Base-by-base conservation (phyloP, 2,888 invertebrate species). In the Polymixis flavicincta region DNA sequence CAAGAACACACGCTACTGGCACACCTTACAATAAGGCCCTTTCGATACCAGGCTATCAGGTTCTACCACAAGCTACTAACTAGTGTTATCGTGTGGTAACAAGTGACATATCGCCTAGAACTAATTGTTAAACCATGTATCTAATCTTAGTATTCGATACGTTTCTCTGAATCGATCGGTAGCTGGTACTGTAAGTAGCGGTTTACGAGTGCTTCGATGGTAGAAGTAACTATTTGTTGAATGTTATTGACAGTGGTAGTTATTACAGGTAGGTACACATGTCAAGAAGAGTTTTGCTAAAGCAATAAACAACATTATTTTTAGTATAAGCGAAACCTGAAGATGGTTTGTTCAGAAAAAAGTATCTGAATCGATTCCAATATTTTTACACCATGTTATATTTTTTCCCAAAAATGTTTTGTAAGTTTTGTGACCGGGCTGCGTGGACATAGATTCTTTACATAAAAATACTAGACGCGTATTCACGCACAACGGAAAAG, bases 1-100 rank as follows among this genome's bases (percentile, higher is more conserved):
- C 83, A 57, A 32, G 32, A 83, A 48, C 13, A 69, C 60, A 32
- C 37, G 54, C 61, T 68, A 50, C 71, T 45, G 67, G 32, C 83
- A 42, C 67, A 61, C 80, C 70, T 77, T 64, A 81, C 48, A 73
- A 64, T 64, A 80, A 64, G 50, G 42, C 17, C 25, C 69, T 72
- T 54, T 67, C 60, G 55, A 80, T 70, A 84, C 28, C 81, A 6
- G 22, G 67, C 63, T 82, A 82, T 85, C 76, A 61, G 8, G 57
- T 86, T 78, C 52, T 13, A 84, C 87, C 87, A 65, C 85, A 87
- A 77, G 78, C 85, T 77, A 84, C 85, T 67, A 45, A 84, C 85
- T 67, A 45, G 76, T 76, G 68, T 76, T 85, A 74, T 83, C 80
- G 22, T 80, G 85, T 13, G 82, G 85, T 84, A 37, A 72, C 72